Percentiles rank a stretch among this genome's conserved stretches.
These are phyloP conservation scores for Poeciliopsis turrubarensis DNA, from an alignment of 2,113 vertebrate genomes.

Conservation along the genomic window DNA sequence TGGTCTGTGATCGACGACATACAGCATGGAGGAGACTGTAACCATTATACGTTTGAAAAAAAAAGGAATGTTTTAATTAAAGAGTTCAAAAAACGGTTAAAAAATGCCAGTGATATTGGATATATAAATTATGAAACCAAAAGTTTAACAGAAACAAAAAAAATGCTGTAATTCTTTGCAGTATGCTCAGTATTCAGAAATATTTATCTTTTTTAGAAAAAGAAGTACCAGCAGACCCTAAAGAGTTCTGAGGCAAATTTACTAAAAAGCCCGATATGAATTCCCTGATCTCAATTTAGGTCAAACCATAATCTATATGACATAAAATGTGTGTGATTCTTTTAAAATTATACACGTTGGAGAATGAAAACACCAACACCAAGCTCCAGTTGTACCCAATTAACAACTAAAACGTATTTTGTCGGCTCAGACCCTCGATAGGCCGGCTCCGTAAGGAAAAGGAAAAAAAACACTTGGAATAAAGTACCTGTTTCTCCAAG, in stretches of 20 bases:
- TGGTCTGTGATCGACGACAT: conserved; percentile 6
- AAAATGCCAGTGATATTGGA: background rate
- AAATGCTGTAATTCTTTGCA: background rate
- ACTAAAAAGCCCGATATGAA: conserved; percentile 20
- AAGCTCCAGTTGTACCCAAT: conserved; percentile 5
- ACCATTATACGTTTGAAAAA: conserved; percentile 5
- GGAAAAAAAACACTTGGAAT: conserved; percentile 11
- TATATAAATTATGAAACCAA: background rate
- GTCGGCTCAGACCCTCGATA: conserved; percentile 46
- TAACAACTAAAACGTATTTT: conserved; percentile 16
- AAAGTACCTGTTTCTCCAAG: conserved; percentile 32
- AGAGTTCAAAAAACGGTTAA: background rate
- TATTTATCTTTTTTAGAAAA: conserved; percentile 28
- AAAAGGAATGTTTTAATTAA: conserved; percentile 4
- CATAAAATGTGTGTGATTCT: background rate
- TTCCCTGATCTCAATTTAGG: conserved; percentile 25
- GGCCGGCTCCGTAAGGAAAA: conserved; percentile 8
- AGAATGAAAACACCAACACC: conserved; percentile 13
- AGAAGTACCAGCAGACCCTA: conserved; percentile 30
- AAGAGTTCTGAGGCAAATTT: conserved; percentile 26
- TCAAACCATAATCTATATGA: conserved; percentile 24
- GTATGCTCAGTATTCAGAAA: conserved; percentile 5
- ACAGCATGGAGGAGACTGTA: background rate
- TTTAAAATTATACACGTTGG: background rate
- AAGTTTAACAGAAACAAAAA: background rate